These are phyloP conservation scores for Naja naja DNA, from an alignment of 2,113 vertebrate genomes.

Conservation along the genomic window DNA sequence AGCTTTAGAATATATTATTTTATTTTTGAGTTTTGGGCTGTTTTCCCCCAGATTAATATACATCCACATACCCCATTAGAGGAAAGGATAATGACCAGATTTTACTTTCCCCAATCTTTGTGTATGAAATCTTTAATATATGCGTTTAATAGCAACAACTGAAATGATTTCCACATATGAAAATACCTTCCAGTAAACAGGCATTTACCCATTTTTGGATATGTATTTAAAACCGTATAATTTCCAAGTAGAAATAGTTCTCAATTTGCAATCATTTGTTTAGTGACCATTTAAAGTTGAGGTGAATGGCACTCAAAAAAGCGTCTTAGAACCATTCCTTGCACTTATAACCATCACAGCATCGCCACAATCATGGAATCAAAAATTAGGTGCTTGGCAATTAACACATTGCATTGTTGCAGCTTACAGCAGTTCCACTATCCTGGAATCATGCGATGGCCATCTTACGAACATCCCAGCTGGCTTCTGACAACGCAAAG, in stretches of 20 bases:
- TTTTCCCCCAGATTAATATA: not conserved
- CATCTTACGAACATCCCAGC: not conserved
- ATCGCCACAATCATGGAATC: not conserved
- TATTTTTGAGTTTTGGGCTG: not conserved
- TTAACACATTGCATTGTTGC: no score
- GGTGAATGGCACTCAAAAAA: not conserved
- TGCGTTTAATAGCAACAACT: not conserved
- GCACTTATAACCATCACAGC: no score
- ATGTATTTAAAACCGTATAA: not conserved
- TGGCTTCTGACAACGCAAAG: not conserved
- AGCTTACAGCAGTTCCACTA: not conserved
- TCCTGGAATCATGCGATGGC: not conserved
- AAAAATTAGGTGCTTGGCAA: not conserved
- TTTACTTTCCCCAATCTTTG: not conserved
- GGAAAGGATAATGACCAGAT: not conserved
- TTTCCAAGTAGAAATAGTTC: no score
- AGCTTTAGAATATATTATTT: not conserved
- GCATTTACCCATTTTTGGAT: not conserved
- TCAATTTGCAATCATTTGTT: no score
- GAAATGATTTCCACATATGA: not conserved
- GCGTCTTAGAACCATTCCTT: not conserved
- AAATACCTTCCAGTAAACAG: not conserved
- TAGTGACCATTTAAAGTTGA: not conserved
- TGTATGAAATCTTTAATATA: not conserved
- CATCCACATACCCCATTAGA: not conserved